Percentiles rank a stretch among this genome's conserved stretches.
Evolutionary conservation across 2,113 vertebrate species (phyloP).

Genomic region (Silurus glanis): DNA sequence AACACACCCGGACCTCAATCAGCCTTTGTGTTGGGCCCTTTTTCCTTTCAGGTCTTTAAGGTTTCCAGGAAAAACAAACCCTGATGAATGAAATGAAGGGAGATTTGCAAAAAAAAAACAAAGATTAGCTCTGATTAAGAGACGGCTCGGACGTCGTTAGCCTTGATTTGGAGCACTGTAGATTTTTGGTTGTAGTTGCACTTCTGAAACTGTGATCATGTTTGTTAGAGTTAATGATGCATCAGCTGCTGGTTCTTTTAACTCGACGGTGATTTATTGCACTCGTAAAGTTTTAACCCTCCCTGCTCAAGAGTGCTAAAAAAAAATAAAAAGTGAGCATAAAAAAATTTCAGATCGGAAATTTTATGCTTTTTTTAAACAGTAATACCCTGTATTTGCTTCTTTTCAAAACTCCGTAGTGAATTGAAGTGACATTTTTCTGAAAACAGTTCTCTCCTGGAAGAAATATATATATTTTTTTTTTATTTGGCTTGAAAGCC

Average conservation of each 20-base stretch:
- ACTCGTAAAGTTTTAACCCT: conserved; percentile 11
- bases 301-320: not conserved
- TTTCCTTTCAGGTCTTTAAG: conserved; percentile 13
- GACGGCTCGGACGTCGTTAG: conserved; percentile 24
- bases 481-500: conserved; percentile 39
- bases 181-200: not conserved
- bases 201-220: conserved; percentile 1
- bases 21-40: conserved; percentile 42
- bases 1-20: conserved; percentile 32
- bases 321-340: not conserved
- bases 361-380: conserved; percentile 13
- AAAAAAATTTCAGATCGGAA: not conserved
- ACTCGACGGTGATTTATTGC: not conserved
- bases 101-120: not conserved
- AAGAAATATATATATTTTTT: conserved; percentile 29
- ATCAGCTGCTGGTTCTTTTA: not conserved
- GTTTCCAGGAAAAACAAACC: conserved; percentile 50
- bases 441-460: conserved; percentile 27
- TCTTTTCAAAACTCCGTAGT: conserved; percentile 26
- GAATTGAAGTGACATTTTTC: conserved; percentile 46
- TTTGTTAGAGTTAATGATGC: conserved; percentile 17
- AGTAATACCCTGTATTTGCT: conserved; percentile 38
- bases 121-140: conserved; percentile 44
- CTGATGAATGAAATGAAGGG: conserved; percentile 17
- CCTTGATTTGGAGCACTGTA: conserved; percentile 13